Evolutionary conservation across 2,113 vertebrate species (phyloP).

Genomic region (Colistium nudipinnis): DNA sequence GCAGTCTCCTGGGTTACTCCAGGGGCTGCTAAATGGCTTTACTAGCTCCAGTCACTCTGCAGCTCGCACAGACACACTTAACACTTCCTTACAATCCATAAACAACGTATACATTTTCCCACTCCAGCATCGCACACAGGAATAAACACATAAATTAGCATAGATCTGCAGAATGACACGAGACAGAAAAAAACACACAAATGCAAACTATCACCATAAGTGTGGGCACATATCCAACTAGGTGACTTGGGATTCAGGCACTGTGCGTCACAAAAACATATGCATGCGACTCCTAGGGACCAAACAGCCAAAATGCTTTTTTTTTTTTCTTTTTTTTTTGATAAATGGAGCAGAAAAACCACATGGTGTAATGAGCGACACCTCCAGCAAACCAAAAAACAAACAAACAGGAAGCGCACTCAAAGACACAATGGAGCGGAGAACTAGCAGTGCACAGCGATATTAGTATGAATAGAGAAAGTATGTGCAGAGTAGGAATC

Average conservation of each 20-base stretch:
- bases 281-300: conserved; percentile 63
- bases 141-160: conserved; percentile 13
- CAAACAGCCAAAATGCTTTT: conserved; percentile 65
- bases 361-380: conserved; percentile 67
- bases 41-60: conserved; percentile 76
- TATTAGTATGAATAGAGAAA: conserved; percentile 17
- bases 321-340: conserved; percentile 60
- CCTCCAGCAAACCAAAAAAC: conserved; percentile 39
- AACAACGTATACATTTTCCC: conserved; percentile 61
- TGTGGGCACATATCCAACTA: conserved; percentile 29
- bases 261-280: conserved; percentile 60
- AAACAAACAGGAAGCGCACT: conserved; percentile 39
- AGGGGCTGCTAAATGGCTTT: conserved; percentile 77
- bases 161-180: background rate
- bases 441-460: conserved; percentile 14
- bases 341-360: conserved; percentile 76
- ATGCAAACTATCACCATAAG: background rate
- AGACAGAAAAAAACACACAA: background rate
- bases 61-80: conserved; percentile 75
- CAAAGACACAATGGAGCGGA: conserved; percentile 9
- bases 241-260: conserved; percentile 62
- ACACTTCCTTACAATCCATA: conserved; percentile 76
- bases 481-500: conserved; percentile 21
- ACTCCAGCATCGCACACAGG: conserved; percentile 17
- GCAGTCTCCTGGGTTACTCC: conserved; percentile 75